phyloP scores from a whole-genome alignment of 1,140 invertebrate species.

The Harlomillsia oculata region DNA sequence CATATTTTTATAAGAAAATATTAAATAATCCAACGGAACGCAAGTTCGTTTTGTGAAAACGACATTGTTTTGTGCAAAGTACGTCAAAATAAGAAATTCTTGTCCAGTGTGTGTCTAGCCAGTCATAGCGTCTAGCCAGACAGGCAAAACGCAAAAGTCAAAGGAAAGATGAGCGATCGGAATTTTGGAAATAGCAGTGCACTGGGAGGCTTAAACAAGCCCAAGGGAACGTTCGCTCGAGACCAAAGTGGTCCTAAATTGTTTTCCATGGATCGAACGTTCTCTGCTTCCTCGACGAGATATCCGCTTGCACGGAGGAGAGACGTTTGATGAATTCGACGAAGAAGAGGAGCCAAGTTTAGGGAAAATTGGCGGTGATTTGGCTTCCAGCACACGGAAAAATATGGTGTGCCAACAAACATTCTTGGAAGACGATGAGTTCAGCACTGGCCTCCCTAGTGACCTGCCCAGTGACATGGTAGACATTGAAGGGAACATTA shows the following conservation, averaged over 20 bases:
- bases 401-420: background rate
- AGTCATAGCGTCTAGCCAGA: too few relatives aligned
- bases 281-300: slow-evolving; percentile 16
- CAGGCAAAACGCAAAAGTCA: too few relatives aligned
- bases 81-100: too few relatives aligned
- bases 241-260: slow-evolving; percentile 4
- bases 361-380: background rate
- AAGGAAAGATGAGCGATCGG: too few relatives aligned
- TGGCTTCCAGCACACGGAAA: background rate
- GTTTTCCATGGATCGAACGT: slow-evolving; percentile 16
- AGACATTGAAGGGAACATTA: slow-evolving; percentile 27
- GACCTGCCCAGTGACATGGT: slow-evolving; percentile 25
- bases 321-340: slow-evolving; percentile 4
- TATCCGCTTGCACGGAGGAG: background rate
- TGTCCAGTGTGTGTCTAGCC: too few relatives aligned
- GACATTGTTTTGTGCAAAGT: too few relatives aligned
- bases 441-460: slow-evolving; percentile 23
- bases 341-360: background rate
- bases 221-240: background rate
- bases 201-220: too few relatives aligned
- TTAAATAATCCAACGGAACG: too few relatives aligned
- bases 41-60: too few relatives aligned
- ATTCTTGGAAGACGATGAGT: slow-evolving; percentile 20
- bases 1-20: too few relatives aligned
- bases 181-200: too few relatives aligned